Evolutionary conservation across 2,888 invertebrate genomes (phyloP), one percentile per base, ranked within the genome.

Genomic region (Sphaerophoria rueppellii): DNA sequence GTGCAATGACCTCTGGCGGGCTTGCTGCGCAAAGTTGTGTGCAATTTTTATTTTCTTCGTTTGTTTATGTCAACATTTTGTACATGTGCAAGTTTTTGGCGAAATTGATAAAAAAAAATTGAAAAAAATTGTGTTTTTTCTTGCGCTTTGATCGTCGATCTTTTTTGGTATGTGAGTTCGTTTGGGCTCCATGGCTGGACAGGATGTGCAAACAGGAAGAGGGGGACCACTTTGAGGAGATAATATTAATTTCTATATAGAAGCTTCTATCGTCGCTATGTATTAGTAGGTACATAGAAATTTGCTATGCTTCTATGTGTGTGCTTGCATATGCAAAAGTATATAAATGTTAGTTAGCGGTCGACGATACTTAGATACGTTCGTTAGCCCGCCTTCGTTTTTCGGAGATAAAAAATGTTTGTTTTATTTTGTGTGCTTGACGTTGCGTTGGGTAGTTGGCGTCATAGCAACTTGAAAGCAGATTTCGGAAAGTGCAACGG

Each of bases 291-390:
- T 83, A 83, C 83, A 83, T 83, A 83, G 83, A 74, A 83, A 50
- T 80, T 79, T 48, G 50, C 80, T 80, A 75, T 79, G 75, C 60
- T 35, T 57, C 74, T 74, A 70, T 82, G 54, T 78, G 74, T 78
- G 82, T 74, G 82, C 58, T 58, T 32, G 63, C 57, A 77, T 65
- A 54, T 50, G 52, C 16, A 58, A n/a, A 46, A 34, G 16, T 9
- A 40, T 34, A 37, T 46, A 11, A 65, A 48, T 46, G 69, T 72
- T 76, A 34, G 63, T 24, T 24, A 24, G 65, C 55, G 76, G 76
- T 85, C 77, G 81, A 70, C 81, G 81, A 85, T 80, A 81, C 72
- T 80, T 85, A 80, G 80, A 81, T 76, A 76, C 73, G 85, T 80
- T 85, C 73, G 77, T 85, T 80, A 73, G 81, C 81, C 81, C 85